Evolutionary conservation across 2,888 invertebrate genomes (phyloP), one percentile per base, ranked within the genome.

Genomic region (Arge pagana): DNA sequence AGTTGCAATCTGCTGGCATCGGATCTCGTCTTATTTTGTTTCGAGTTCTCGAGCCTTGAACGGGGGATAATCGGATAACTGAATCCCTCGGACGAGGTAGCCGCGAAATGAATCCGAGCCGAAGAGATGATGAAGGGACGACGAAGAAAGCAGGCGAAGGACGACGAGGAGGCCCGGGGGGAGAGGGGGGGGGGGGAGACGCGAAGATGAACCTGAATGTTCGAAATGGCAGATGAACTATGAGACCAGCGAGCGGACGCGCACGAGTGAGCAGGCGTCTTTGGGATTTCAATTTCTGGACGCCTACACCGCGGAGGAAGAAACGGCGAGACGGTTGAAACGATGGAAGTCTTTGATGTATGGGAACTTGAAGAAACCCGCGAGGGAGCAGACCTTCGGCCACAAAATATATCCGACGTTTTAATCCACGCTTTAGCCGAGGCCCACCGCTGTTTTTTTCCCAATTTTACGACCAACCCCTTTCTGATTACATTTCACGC

Each of bases 351-450:
- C 19, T 30, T 19, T 18, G 33, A n/a, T 35, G 13, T 33, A 13
- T 3, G 6, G 28, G 33, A 35, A 45, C 35, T 45, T 45, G 28
- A 45, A 45, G 45, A 33, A 45, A 33, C 11, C 33, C 33, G n/a
- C 11, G 13, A 13, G 33, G 30, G 19, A 19, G 16, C 23, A n/a
- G 10, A 45, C 45, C 45, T 35, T 45, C 33, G 45, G 23, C 23
- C 23, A 45, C 33, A 23, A 23, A 31, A 45, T 35, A 45, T 35
- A 45, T 15, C 21, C 33, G 31, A 45, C 35, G 45, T 45, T 45
- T 45, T 45, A 45, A 45, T 45, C 45, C 45, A 21, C 16, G 24
- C 21, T 45, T 45, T 33, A 45, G 35, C 43, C 21, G n/a, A 21
- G 30, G 16, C 33, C n/a, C n/a, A n/a, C 30, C 18, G 15, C 40